A percentile compares a stretch with the other conserved stretches of the same genome.
These are phyloP conservation scores for Genyomyrus donnyi DNA, from an alignment of 2,113 vertebrate species.

Conservation along the genomic window DNA sequence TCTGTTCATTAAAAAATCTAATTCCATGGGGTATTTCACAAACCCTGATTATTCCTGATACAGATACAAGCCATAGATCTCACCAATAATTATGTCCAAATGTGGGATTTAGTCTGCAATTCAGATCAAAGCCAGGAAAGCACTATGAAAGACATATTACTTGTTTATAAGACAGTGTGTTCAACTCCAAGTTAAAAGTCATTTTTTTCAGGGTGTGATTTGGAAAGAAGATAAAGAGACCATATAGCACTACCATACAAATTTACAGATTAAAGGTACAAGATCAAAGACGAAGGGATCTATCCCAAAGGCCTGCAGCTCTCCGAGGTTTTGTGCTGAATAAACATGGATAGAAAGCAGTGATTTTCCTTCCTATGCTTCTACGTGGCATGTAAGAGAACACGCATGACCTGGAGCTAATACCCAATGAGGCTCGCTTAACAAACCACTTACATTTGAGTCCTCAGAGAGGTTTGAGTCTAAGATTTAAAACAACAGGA, in stretches of 20 bases:
- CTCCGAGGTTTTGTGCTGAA: neutral
- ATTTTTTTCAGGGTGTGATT: slow-evolving; percentile 25
- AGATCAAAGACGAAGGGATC: slow-evolving; percentile 3
- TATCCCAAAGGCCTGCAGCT: neutral
- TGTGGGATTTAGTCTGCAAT: neutral
- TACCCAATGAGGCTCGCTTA: no score
- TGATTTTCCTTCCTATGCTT: neutral
- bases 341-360: neutral
- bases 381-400: neutral
- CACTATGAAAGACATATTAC: neutral
- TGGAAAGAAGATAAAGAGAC: slow-evolving; percentile 29
- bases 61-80: neutral
- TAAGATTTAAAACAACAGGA: neutral
- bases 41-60: neutral
- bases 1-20: neutral
- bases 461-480: neutral
- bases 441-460: neutral
- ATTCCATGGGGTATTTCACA: neutral
- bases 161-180: slow-evolving; percentile 2
- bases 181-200: slow-evolving; percentile 13
- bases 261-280: slow-evolving; percentile 25
- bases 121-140: slow-evolving; percentile 5
- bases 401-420: neutral
- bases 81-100: neutral
- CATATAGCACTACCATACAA: slow-evolving; percentile 15